Conservation (phyloP, 2,797 vertebrate species). For the Todus mexicanus region DNA sequence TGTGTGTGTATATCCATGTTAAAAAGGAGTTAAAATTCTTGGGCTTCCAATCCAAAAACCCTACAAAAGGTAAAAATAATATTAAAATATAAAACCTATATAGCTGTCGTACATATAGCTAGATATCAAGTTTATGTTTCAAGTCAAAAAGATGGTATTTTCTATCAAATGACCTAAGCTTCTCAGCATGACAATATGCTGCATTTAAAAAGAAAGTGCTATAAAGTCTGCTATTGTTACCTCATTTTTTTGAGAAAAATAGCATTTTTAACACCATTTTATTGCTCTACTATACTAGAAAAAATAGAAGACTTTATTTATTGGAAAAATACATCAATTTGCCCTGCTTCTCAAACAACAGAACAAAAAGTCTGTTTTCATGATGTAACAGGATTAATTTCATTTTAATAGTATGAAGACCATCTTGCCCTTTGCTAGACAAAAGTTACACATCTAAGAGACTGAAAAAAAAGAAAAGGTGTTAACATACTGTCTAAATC, state of each 20-base stretch:
- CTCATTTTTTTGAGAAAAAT: neutral
- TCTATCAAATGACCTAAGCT: neutral
- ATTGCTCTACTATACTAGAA: neutral
- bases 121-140: neutral
- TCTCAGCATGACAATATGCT: neutral
- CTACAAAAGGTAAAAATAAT: neutral
- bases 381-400: neutral
- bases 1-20: too few relatives aligned
- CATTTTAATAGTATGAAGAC: neutral
- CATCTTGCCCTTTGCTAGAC: neutral
- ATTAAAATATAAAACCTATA: neutral
- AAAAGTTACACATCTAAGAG: neutral
- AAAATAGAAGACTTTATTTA: neutral
- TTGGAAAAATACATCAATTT: neutral
- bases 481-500: neutral
- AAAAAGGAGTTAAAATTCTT: neutral
- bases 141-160: neutral
- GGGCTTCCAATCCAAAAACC: neutral
- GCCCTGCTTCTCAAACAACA: neutral
- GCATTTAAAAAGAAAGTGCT: neutral
- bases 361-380: neutral
- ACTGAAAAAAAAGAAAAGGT: neutral
- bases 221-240: neutral
- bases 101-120: neutral
- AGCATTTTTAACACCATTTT: neutral